Base-by-base conservation (phyloP, 2,888 invertebrate species). In the Melanotus villosus region DNA sequence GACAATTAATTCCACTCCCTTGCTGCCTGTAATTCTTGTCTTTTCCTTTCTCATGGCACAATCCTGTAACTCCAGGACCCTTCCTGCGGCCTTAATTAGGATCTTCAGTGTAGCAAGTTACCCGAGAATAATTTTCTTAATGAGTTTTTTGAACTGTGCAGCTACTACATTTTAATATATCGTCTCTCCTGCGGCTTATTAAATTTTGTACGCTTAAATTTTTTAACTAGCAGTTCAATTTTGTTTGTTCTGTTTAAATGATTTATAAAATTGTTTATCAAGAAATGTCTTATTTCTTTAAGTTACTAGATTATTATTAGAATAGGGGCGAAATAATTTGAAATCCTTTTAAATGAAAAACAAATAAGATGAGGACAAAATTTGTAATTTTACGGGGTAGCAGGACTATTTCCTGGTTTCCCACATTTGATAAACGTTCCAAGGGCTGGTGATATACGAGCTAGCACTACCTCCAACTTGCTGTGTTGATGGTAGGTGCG, bases 81-180 rank as follows among this genome's bases (percentile, higher is more conserved):
- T 30, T 32, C 54, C 45, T 54, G 63, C 43, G 23, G 50, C 36
- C 56, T 62, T 36, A 57, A 66, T 70, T 66, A 62, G 62, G 54
- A 57, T 59, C 59, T 58, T 65, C 52, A 38, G 38, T 38, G 52
- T 32, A 30, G 41, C 38, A 68, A 41, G 18, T 62, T 38, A 18
- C 23, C 19, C 19, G 19, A 56, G 47, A 14, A 67, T 59, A 63
- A 59, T 64, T 70, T 54, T 54, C 52, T 54, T 70, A 70, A 70
- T 64, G 41, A 52, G 43, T 18, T 30, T 38, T 36, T 65, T 26
- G 16, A 56, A 16, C 32, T 57, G 2, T 7, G 23, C 26, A n/a
- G n/a, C n/a, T n/a, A 21, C 50, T 21, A 23, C 60, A 67, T 58
- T 41, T 57, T 68, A 65, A 68, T 71, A 54, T 65, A 68, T 50